Evolutionary conservation across 2,888 invertebrate species (phyloP).

Genomic region (Shargacucullia verbasci): DNA sequence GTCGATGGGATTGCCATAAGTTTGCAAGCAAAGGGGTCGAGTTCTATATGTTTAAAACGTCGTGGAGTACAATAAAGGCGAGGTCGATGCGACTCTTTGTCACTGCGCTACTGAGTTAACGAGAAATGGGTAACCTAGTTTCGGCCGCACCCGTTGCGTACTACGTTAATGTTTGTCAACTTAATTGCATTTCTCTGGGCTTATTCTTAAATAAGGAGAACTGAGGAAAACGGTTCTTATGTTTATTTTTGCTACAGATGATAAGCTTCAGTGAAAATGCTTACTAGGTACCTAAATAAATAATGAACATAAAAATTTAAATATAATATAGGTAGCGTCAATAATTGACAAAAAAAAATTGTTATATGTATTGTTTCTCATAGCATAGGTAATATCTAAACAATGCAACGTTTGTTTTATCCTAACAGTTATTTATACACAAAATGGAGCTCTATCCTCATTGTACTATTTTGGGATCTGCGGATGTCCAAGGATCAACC

Average conservation of each 20-base stretch:
- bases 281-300: too few species aligned
- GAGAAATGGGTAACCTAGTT: slow-evolving; percentile 87
- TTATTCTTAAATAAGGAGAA: slow-evolving; percentile 56
- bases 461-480: slow-evolving; percentile 43
- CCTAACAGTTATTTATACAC: slow-evolving; percentile 31
- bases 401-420: slow-evolving; percentile 37
- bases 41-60: slow-evolving; percentile 70
- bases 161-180: slow-evolving; percentile 67
- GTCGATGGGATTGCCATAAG: slow-evolving; percentile 59
- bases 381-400: slow-evolving; percentile 2
- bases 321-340: too few species aligned
- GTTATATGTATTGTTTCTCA: slow-evolving; percentile 11
- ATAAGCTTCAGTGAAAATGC: background rate
- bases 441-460: slow-evolving; percentile 36
- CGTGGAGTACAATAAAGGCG: slow-evolving; percentile 66
- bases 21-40: slow-evolving; percentile 72
- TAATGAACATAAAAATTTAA: background rate
- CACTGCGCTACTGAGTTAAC: slow-evolving; percentile 60
- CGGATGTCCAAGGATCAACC: slow-evolving; percentile 47
- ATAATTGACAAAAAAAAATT: background rate
- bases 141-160: slow-evolving; percentile 79
- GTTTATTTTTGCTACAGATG: background rate
- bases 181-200: slow-evolving; percentile 77
- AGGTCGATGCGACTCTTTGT: slow-evolving; percentile 72
- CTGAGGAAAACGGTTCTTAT: slow-evolving; percentile 43